Conservation (phyloP, 1,140 invertebrate genomes). For the Diorhabda sublineata region DNA sequence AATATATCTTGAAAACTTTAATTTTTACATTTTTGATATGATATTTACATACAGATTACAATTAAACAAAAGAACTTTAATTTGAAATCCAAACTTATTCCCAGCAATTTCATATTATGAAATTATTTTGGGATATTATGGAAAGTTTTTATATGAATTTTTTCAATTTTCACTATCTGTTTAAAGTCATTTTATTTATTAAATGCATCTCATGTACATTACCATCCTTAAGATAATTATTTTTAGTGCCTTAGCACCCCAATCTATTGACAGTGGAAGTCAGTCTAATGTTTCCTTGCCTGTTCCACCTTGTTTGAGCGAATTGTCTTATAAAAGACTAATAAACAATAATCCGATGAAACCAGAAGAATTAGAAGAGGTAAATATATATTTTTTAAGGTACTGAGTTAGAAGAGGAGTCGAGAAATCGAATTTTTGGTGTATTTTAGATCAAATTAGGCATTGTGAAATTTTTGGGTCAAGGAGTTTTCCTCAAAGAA, state of each 20-base stretch:
- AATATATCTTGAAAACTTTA: too few species aligned
- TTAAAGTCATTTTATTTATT: too few species aligned
- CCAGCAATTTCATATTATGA: not conserved
- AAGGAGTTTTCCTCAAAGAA: conserved; percentile 69
- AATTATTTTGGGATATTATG: not conserved
- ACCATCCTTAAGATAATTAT: not conserved
- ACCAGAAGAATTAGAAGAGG: conserved; percentile 80
- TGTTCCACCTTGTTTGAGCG: conserved; percentile 75
- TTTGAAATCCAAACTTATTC: not conserved
- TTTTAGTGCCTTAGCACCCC: conserved; percentile 34
- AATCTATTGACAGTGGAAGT: conserved; percentile 27
- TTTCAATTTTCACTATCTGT: not conserved
- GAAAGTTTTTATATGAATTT: too few species aligned
- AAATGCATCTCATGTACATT: too few species aligned
- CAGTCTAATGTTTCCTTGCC: conserved; percentile 50
- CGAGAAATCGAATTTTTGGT: not conserved
- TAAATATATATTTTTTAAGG: conserved; percentile 33
- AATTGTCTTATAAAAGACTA: conserved; percentile 74
- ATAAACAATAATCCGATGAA: conserved; percentile 69
- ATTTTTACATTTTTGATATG: too few species aligned
- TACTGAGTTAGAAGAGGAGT: not conserved
- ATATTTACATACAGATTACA: too few species aligned
- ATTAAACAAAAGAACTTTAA: not conserved
- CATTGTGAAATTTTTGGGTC: conserved; percentile 76
- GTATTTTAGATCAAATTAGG: conserved; percentile 64